phyloP scores from a whole-genome alignment of 1,140 invertebrate genomes.

The Ooceraea biroi region DNA sequence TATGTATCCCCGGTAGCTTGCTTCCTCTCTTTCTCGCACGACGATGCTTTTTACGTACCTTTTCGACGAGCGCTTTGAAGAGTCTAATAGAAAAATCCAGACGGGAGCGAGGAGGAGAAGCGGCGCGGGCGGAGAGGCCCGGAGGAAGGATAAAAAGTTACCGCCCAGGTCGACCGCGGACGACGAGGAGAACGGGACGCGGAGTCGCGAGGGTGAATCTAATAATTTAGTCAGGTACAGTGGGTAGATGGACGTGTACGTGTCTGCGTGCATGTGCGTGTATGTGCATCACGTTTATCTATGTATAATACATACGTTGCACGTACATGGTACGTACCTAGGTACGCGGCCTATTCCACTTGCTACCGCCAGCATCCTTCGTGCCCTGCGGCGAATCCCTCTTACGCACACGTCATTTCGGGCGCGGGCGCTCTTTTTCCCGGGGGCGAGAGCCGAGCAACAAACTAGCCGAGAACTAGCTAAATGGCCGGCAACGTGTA shows the following conservation, averaged over 20 bases:
- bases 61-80: conserved; percentile 48
- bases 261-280: too few relatives aligned
- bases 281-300: neutral
- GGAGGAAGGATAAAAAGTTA: conserved; percentile 63
- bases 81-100: conserved; percentile 61
- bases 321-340: conserved; percentile 9
- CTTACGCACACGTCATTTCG: conserved; percentile 33
- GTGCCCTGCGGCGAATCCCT: neutral
- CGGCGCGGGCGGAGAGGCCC: neutral
- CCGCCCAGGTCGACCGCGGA: conserved; percentile 23
- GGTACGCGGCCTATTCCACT: conserved; percentile 9
- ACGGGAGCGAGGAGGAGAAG: neutral
- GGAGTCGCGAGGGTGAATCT: conserved; percentile 63
- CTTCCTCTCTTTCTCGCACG: neutral
- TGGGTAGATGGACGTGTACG: conserved; percentile 22
- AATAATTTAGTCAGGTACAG: conserved; percentile 74
- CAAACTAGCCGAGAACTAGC: conserved; percentile 56
- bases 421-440: conserved; percentile 31
- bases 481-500: conserved; percentile 62
- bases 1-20: neutral
- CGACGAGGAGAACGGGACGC: conserved; percentile 34
- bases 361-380: conserved; percentile 21
- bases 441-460: neutral
- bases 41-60: conserved; percentile 43
- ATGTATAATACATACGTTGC: neutral